Evolutionary conservation across 2,888 invertebrate genomes (phyloP), one percentile per base, ranked within the genome.

Genomic region (Anodontia alba): DNA sequence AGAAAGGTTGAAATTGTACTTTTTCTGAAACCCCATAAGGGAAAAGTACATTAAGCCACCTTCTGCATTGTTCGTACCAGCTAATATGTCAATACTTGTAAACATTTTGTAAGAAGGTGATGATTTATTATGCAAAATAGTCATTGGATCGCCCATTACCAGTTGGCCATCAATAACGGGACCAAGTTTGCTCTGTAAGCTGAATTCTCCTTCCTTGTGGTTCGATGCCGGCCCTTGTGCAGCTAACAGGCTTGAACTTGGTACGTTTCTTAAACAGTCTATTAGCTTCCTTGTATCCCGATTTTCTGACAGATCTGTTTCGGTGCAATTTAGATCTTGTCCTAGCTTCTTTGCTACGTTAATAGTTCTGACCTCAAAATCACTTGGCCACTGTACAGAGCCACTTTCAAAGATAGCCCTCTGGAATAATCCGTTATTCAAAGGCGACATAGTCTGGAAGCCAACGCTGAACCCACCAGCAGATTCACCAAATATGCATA

Each of bases 381-480:
- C 85, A 31, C 81, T 54, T 0, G 98, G 98, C 8, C 97, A 97
- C 0, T 97, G 98, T 1, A 98, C 97, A 0, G 86, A 71, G 5
- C 89, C 89, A 46, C 91, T 90, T 62, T 90, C 81, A 17, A 86
- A 83, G 33, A 91, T 90, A 10, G 83, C 87, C 38, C 89, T 66
- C 15, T 87, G 86, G 54, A 90, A 89, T 7, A 88, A 69, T 0
- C 85, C 87, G 33, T 70, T 79, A 38, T 87, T 89, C 42, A 29
- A 36, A 0, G 86, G 83, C 26, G 83, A 80, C 3, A 90, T 76
- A 3, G 87, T 68, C 0, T 89, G 89, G 2, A 86, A 69, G 5
- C 82, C 85, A 38, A 89, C 89, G 70, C 87, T 88, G 29, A 80
- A 79, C 0, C 87, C 87, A 0, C 91, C 91, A 0, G 90, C 88